These are phyloP conservation scores for Arctia plantaginis DNA, from an alignment of 2,888 invertebrate species.

Conservation along the genomic window DNA sequence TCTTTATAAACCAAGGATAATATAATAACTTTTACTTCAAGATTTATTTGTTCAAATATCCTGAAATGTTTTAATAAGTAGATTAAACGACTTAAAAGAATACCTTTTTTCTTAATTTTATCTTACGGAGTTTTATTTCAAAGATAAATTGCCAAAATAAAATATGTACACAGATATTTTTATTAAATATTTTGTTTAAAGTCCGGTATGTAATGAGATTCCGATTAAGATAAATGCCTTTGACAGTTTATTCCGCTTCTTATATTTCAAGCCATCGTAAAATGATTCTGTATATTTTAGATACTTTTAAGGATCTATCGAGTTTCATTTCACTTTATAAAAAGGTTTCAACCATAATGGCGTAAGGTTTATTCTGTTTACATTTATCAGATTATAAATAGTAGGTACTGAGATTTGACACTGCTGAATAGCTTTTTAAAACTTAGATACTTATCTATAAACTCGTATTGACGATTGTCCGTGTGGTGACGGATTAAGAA, in stretches of 20 bases:
- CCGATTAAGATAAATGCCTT: neutral
- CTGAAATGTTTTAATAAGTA: neutral
- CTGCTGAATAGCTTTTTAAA: too few species aligned
- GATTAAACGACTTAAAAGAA: neutral
- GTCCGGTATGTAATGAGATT: neutral
- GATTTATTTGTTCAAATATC: neutral
- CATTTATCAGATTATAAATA: neutral
- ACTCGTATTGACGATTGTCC: too few species aligned
- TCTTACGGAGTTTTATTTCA: neutral
- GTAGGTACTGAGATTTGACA: too few species aligned
- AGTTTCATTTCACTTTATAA: neutral
- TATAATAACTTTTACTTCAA: neutral
- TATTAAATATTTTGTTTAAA: neutral
- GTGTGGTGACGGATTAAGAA: too few species aligned
- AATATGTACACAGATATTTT: neutral
- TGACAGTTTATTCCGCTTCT: neutral
- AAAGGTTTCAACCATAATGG: neutral
- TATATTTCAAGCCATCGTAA: neutral
- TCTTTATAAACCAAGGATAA: neutral
- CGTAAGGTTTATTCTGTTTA: neutral
- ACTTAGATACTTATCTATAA: too few species aligned
- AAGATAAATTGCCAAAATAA: neutral
- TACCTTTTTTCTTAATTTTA: neutral
- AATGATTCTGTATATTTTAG: neutral
- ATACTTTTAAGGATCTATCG: neutral